These are phyloP conservation scores for Macquaria ambigua DNA, from an alignment of 2,113 vertebrate genomes.

Conservation along the genomic window DNA sequence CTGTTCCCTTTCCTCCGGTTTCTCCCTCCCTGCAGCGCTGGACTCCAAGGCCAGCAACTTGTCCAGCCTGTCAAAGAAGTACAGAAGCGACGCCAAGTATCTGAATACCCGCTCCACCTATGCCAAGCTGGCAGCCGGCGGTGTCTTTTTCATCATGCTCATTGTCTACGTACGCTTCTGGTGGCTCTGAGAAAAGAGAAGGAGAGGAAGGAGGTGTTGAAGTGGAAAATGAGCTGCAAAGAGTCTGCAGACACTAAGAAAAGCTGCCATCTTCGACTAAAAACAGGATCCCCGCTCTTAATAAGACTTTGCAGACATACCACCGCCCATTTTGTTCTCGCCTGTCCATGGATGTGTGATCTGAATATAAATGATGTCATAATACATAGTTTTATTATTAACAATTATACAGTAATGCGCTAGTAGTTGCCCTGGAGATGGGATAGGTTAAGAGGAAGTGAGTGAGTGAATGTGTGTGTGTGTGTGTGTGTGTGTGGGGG, in stretches of 20 bases:
- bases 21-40: conserved; percentile 85
- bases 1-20: neutral
- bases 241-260: conserved; percentile 43
- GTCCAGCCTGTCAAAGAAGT: conserved; percentile 98
- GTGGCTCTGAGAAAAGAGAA: conserved; percentile 92
- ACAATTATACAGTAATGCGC: conserved; percentile 35
- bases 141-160: conserved; percentile 98
- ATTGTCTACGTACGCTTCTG: conserved; percentile 99
- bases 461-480: neutral
- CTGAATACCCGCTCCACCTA: conserved; percentile 99
- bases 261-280: conserved; percentile 51
- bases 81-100: conserved; percentile 97
- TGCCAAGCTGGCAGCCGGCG: conserved; percentile 95
- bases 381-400: conserved; percentile 66
- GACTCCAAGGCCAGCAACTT: conserved; percentile 98
- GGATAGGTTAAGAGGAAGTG: conserved; percentile 8
- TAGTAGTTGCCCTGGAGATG: conserved; percentile 17
- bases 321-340: conserved; percentile 55
- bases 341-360: conserved; percentile 63
- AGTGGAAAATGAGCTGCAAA: conserved; percentile 54
- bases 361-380: conserved; percentile 66
- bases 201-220: conserved; percentile 34
- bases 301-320: conserved; percentile 73
- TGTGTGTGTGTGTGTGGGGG: neutral
- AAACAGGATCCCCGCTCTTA: conserved; percentile 66